Base-by-base conservation (phyloP, 2,888 invertebrate genomes). In the Arctia plantaginis region DNA sequence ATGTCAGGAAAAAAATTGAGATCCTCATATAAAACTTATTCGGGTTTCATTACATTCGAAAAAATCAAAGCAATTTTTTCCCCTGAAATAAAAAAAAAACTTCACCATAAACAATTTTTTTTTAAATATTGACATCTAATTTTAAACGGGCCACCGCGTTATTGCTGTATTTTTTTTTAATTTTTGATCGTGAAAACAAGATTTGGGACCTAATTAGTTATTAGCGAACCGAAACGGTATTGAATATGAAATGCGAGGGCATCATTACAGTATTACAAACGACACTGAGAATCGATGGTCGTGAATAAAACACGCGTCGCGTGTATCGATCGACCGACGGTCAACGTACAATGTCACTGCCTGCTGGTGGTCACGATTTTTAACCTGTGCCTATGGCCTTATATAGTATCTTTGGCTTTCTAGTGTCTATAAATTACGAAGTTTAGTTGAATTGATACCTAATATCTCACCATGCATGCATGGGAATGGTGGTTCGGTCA, bases 331-430 rank as follows among this genome's bases (percentile, higher is more conserved):
- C 88, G 80, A 35, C 71, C 80, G 82, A 81, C 90, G 92, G 92
- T 91, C 92, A 92, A 92, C 85, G 90, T 88, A 86, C 93, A 93
- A 92, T 93, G 93, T 92, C 93, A 91, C 78, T 71, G 67, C 27
- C 74, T 77, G 30, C 30, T 64, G 51, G n/a, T 67, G 69, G 55
- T 33, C 73, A 70, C 65, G 77, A 81, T 79, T 79, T 71, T 44
- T 67, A 70, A 70, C 62, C 30, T n/a, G n/a, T 66, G 39, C 8
- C 35, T 65, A 35, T 65, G 15, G 13, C 62, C 13, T 15, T 30
- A 4, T 41, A 23, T 18, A 18, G 18, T 47, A 10, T 51, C 23
- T 65, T 23, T 65, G 23, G 23, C 35, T 35, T 3, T 35, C 0
- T 39, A 23, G 8, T 35, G 23, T 39, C 18, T 30, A 62, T 62